These are phyloP conservation scores for Lerema accius DNA, from an alignment of 1,140 invertebrate genomes.

Conservation along the genomic window DNA sequence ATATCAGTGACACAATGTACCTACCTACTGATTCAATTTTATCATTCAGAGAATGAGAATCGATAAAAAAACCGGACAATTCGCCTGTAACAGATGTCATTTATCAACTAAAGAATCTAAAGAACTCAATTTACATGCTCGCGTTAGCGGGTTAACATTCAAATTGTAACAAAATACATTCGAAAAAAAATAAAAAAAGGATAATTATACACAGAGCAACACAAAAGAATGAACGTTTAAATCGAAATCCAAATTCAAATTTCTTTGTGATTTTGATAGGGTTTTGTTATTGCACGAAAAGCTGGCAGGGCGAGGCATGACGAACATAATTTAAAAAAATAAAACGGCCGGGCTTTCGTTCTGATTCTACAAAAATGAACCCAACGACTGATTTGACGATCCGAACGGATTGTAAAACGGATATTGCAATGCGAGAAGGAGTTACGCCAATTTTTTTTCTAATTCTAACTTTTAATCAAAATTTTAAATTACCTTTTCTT, in stretches of 20 bases:
- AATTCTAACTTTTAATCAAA: not conserved
- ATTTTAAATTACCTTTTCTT: conserved; percentile 2
- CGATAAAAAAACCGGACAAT: not conserved
- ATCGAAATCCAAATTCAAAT: conserved; percentile 57
- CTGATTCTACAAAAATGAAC: conserved; percentile 78
- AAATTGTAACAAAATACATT: conserved; percentile 32
- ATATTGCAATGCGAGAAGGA: conserved; percentile 59
- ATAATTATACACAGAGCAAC: conserved; percentile 33
- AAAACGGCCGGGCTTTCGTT: conserved; percentile 71
- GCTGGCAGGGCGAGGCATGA: conserved; percentile 68
- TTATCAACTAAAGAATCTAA: conserved; percentile 12
- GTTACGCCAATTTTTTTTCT: conserved; percentile 39
- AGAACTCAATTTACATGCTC: conserved; percentile 8
- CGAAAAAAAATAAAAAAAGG: conserved; percentile 27
- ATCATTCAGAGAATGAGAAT: not conserved
- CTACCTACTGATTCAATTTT: conserved; percentile 3
- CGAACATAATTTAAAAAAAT: conserved; percentile 77
- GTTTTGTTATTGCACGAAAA: conserved; percentile 55
- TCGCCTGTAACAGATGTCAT: not conserved
- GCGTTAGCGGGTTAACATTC: conserved; percentile 13
- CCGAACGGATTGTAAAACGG: conserved; percentile 70
- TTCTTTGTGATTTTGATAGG: conserved; percentile 58
- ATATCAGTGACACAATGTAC: not conserved
- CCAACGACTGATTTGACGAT: conserved; percentile 76
- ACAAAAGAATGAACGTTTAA: conserved; percentile 20